A percentile compares a stretch with the other conserved stretches of the same genome.
These are phyloP conservation scores for Pogona vitticeps DNA, from an alignment of 2,113 vertebrate species.

Conservation along the genomic window DNA sequence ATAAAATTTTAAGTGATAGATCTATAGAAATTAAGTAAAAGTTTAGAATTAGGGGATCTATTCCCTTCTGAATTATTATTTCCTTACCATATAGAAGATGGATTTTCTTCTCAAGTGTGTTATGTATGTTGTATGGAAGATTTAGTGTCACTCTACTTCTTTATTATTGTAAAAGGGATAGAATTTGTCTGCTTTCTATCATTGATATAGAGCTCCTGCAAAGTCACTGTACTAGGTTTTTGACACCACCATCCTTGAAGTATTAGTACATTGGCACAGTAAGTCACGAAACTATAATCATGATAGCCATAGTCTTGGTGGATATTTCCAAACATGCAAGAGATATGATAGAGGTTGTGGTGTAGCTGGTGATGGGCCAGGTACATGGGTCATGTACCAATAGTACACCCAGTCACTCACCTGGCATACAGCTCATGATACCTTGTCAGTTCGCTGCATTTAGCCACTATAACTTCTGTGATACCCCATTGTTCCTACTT, in stretches of 20 bases:
- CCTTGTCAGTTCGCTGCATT: too few species aligned
- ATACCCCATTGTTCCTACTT: too few species aligned
- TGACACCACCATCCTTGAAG: neutral
- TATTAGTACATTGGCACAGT: neutral
- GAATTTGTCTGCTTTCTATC: neutral
- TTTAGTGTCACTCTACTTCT: slow-evolving; percentile 44
- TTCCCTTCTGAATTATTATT: slow-evolving; percentile 46
- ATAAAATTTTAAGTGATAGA: slow-evolving; percentile 43
- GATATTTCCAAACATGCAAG: too few species aligned
- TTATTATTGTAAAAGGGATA: neutral
- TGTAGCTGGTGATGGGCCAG: too few species aligned
- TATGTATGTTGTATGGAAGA: slow-evolving; percentile 29
- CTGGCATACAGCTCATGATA: too few species aligned
- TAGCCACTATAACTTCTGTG: too few species aligned
- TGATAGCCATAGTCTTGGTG: too few species aligned
- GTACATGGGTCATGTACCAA: too few species aligned
- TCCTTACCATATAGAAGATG: slow-evolving; percentile 47
- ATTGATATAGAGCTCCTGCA: neutral
- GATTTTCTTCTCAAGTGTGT: slow-evolving; percentile 48
- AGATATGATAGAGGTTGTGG: too few species aligned
- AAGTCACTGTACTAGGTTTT: neutral
- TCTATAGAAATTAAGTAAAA: slow-evolving; percentile 43
- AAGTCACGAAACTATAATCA: neutral
- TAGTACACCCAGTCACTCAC: too few species aligned
- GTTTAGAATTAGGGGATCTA: slow-evolving; percentile 42